Evolutionary conservation across 2,888 invertebrate genomes (phyloP).

Genomic region (Thymelicus lineola): DNA sequence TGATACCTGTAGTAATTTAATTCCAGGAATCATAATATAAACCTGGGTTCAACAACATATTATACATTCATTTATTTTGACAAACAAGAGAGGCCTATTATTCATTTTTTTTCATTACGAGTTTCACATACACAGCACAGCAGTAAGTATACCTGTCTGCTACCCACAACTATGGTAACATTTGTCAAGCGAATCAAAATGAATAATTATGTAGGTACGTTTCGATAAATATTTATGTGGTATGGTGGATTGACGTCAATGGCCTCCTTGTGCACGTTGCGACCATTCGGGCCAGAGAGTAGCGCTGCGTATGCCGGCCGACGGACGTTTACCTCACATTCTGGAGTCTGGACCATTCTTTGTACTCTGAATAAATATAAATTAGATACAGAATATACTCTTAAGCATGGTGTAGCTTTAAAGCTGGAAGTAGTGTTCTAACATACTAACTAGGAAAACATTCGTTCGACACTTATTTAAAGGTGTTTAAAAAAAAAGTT

Average conservation of each 20-base stretch:
- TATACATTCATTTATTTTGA: background rate
- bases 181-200: conserved; percentile 48
- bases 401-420: background rate
- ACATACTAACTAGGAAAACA: too few relatives aligned
- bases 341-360: conserved; percentile 50
- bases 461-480: too few relatives aligned
- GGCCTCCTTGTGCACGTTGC: conserved; percentile 42
- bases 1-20: too few relatives aligned
- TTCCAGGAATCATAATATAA: too few relatives aligned
- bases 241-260: conserved; percentile 53
- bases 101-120: background rate
- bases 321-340: conserved; percentile 52
- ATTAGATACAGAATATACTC: conserved; percentile 35
- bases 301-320: conserved; percentile 21
- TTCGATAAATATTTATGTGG: conserved; percentile 51
- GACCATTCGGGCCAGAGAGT: background rate
- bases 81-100: background rate
- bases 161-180: conserved; percentile 40
- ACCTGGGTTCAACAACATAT: too few relatives aligned
- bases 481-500: too few relatives aligned
- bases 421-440: too few relatives aligned
- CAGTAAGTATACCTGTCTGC: conserved; percentile 47
- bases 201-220: conserved; percentile 51
- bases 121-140: conserved; percentile 21
- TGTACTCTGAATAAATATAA: conserved; percentile 44